Evolutionary conservation across 2,888 invertebrate genomes (phyloP), one percentile per base, ranked within the genome.

Genomic region (Apodemia mormo): DNA sequence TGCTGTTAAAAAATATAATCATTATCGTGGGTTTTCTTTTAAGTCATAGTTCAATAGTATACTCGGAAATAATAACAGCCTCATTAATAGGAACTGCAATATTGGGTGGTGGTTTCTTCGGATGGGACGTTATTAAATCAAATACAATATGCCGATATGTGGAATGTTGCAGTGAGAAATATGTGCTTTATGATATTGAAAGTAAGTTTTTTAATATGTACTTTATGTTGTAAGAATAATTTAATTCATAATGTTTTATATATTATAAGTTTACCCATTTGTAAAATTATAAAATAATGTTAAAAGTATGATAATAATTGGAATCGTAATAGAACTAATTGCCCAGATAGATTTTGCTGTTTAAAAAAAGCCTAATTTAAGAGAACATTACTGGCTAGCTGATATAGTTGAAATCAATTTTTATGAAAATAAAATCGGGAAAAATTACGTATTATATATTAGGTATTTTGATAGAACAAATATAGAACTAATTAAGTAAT

Each of bases 131-230:
- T 3, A 71, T 93, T 71, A 90, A 89, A 79, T 87, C 90, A 67
- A 84, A 90, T 71, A 91, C 92, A 9, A 70, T 85, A 72, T 96
- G 96, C 78, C 87, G 82, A 49, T 85, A 89, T 30, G 79, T 75
- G 29, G 96, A 96, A 84, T 96, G 96, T 78, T 96, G 96, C 80
- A 92, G 89, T 76, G 84, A 92, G 22, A 80, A 89, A 2, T 90
- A 94, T 80, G 89, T 96, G 72, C 94, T 94, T 30, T 94, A 90
- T 30, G 81, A 95, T 82, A 85, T 94, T 72, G 68, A 76, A 40
- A 87, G 94, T 94, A 83, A 89, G 94, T 89, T 29, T 54, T 68
- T 30, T 37, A 37, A 29, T 65, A 52, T 64, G 0, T 37, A 12
- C 71, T 65, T 64, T 45, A 45, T 14, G 49, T 0, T 14, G 14